Percentiles rank a stretch among this genome's conserved stretches.
Evolutionary conservation across 2,888 invertebrate genomes (phyloP).

Genomic region (Lucinisca nassula): DNA sequence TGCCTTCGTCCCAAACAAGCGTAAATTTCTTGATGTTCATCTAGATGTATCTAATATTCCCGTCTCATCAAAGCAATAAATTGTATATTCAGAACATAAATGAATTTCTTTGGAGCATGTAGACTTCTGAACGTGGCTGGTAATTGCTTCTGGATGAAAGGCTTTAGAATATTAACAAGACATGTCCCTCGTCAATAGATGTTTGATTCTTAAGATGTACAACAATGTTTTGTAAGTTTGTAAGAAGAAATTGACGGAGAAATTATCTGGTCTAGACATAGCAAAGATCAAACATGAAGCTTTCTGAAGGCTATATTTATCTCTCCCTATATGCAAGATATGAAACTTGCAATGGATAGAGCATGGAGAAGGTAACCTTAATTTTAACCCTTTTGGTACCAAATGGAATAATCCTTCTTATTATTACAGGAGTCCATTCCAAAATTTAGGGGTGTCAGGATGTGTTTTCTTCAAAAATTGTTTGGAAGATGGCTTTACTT

Average conservation of each 20-base stretch:
- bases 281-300: too few relatives aligned
- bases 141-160: neutral
- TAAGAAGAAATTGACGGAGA: neutral
- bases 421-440: too few relatives aligned
- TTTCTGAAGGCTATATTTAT: too few relatives aligned
- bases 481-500: too few relatives aligned
- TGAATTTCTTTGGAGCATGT: slow-evolving; percentile 39
- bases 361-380: too few relatives aligned
- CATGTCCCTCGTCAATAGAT: neutral
- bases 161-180: neutral
- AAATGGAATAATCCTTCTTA: too few relatives aligned
- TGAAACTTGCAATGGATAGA: too few relatives aligned
- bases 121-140: neutral
- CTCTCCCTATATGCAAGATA: too few relatives aligned
- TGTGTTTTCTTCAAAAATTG: too few relatives aligned
- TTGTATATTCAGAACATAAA: slow-evolving; percentile 52
- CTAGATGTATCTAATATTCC: slow-evolving; percentile 22
- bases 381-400: too few relatives aligned
- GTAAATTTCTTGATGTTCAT: slow-evolving; percentile 42
- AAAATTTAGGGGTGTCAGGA: too few relatives aligned
- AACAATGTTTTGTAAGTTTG: neutral
- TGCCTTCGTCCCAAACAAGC: slow-evolving; percentile 35
- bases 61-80: slow-evolving; percentile 43
- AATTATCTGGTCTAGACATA: slow-evolving; percentile 1
- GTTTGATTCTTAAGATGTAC: neutral